Conservation (phyloP, 2,888 invertebrate species). For the Pollenia amentaria region DNA sequence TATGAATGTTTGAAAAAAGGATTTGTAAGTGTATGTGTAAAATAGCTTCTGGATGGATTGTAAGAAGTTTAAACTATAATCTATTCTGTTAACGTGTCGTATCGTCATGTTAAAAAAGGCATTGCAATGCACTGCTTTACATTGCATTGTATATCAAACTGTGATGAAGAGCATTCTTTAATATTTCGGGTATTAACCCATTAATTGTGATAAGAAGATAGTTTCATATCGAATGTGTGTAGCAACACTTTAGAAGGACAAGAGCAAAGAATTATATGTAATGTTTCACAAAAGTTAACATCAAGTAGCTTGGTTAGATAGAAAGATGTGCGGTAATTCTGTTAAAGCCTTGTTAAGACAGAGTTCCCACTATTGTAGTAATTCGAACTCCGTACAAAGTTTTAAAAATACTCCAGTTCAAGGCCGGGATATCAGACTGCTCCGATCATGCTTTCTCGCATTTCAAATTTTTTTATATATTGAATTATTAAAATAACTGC, state of each 20-base stretch:
- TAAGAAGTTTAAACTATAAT: slow-evolving; percentile 62
- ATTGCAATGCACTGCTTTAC: slow-evolving; percentile 56
- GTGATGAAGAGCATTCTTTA: slow-evolving; percentile 18
- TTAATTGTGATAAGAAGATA: background rate
- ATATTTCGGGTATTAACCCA: slow-evolving; percentile 38
- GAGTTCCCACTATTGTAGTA: too few species aligned
- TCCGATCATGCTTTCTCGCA: too few species aligned
- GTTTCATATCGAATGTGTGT: background rate
- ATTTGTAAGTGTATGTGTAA: slow-evolving; percentile 8
- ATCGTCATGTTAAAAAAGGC: slow-evolving; percentile 59
- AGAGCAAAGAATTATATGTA: too few species aligned
- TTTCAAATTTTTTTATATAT: too few species aligned
- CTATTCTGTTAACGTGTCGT: slow-evolving; percentile 68
- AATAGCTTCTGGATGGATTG: slow-evolving; percentile 45
- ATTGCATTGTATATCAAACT: slow-evolving; percentile 46
- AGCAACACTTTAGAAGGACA: background rate
- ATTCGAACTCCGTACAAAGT: too few species aligned
- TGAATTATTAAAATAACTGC: too few species aligned
- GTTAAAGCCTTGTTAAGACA: too few species aligned
- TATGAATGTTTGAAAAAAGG: background rate
- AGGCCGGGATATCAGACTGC: too few species aligned
- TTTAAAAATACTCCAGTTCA: too few species aligned
- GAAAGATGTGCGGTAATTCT: too few species aligned
- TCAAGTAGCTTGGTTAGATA: too few species aligned
- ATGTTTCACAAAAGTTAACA: too few species aligned